Evolutionary conservation across 2,888 invertebrate genomes (phyloP), one percentile per base, ranked within the genome.

Genomic region (Liopterus haemorrhoidalis): DNA sequence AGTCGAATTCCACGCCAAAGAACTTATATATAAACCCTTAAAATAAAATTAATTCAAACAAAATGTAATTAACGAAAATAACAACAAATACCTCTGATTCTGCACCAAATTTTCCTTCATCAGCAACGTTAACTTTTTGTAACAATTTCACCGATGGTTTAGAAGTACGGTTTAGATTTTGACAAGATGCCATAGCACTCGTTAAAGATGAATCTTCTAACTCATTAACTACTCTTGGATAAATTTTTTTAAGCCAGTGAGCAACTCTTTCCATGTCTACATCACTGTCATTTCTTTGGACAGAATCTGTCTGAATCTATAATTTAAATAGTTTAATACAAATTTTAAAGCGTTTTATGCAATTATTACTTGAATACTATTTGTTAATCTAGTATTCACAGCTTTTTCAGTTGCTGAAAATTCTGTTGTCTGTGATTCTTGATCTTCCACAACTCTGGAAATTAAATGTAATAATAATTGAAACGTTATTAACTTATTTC

Each of bases 201-300:
- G 63, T 61, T 46, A 58, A 59, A 20, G 54, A 53, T 3, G 57
- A 65, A 41, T 71, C 68, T 28, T 67, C 62, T 3, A 75, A 54
- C 56, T 74, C 72, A 27, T 59, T 60, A 46, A 70, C 69, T 2
- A 75, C 65, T 31, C 57, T 51, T 0, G 74, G 72, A 50, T 63
- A 73, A 16, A 74, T 68, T 49, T 63, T 63, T 11, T 64, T 65
- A n/a, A 75, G 49, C 68, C 70, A 75, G 16, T 59, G 59, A 5
- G 69, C 70, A 41, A 75, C 50, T 44, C 68, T 70, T 6, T 66
- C 58, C 53, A 70, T 68, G 55, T 74, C 71, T 2, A 60, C 62
- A 37, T 62, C 59, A 12, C 40, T 56, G 55, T 19, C 30, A 6
- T 41, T 32, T 12, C 46, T 22, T 38, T 48, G 38, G 2, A 44